Percentiles rank a stretch among this genome's conserved stretches.
Conservation (phyloP, 2,113 vertebrate species). For the Apeltes quadracus region DNA sequence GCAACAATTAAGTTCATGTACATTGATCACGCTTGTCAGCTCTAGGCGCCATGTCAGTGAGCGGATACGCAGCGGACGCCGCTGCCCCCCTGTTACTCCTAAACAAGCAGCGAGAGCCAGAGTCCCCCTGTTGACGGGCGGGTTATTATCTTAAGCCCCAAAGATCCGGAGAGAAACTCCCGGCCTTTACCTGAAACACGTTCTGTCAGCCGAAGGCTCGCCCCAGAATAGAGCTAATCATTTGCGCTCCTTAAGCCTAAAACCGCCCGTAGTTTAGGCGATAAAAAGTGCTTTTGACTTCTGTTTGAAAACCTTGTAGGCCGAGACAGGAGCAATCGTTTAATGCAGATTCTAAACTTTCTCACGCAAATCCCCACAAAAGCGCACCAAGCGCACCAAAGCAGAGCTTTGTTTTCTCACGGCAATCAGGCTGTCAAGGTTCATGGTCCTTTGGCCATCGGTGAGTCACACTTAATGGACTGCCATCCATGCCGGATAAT, state of each 20-base stretch:
- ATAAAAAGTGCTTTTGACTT: constrained; percentile 17
- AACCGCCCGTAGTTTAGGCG: constrained; percentile 10
- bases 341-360: neutral
- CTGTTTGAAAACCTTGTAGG: neutral
- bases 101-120: constrained; percentile 27
- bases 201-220: constrained; percentile 28
- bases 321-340: neutral
- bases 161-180: constrained; percentile 52
- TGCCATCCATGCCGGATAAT: constrained; percentile 51
- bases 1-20: constrained; percentile 24
- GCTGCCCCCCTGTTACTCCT: neutral
- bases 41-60: neutral
- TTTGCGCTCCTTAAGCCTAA: constrained; percentile 35
- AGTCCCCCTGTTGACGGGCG: constrained; percentile 47
- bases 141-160: constrained; percentile 54
- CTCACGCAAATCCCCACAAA: neutral
- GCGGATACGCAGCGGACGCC: constrained; percentile 6
- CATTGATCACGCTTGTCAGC: constrained; percentile 28
- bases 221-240: constrained; percentile 42
- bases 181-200: constrained; percentile 52
- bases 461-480: constrained; percentile 42
- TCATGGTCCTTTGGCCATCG: constrained; percentile 23
- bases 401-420: constrained; percentile 13
- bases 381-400: neutral
- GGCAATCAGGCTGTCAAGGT: constrained; percentile 7